Conservation (phyloP, 2,797 vertebrate species). For the Limosa lapponica region DNA sequence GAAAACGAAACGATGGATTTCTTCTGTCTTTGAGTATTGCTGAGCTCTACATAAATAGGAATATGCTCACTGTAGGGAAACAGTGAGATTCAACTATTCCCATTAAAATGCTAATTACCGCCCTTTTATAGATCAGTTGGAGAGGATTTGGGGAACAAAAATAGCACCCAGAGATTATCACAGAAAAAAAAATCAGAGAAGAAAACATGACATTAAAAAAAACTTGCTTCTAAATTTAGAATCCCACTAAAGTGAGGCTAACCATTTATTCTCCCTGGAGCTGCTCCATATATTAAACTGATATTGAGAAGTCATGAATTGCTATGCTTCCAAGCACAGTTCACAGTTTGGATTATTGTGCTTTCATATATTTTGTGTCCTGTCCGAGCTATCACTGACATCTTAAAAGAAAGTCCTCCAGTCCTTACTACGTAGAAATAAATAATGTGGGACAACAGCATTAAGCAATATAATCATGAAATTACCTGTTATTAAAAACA, state of each 20-base stretch:
- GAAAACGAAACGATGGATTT: background rate
- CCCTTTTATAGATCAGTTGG: slow-evolving; percentile 39
- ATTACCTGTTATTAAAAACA: slow-evolving; percentile 81
- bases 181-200: slow-evolving; percentile 8
- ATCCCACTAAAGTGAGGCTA: slow-evolving; percentile 1
- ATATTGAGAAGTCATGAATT: slow-evolving; percentile 62
- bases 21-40: slow-evolving; percentile 32
- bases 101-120: slow-evolving; percentile 62
- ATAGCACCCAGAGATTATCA: slow-evolving; percentile 38
- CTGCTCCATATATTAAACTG: slow-evolving; percentile 63
- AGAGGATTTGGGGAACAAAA: slow-evolving; percentile 59
- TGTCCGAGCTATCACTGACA: slow-evolving; percentile 59
- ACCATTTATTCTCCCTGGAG: slow-evolving; percentile 59
- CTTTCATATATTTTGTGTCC: slow-evolving; percentile 57
- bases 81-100: slow-evolving; percentile 31
- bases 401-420: slow-evolving; percentile 59
- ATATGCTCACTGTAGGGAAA: slow-evolving; percentile 24
- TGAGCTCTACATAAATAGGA: slow-evolving; percentile 53
- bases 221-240: slow-evolving; percentile 45
- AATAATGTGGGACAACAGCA: slow-evolving; percentile 72
- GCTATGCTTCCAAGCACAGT: slow-evolving; percentile 55
- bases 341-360: slow-evolving; percentile 44
- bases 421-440: slow-evolving; percentile 54
- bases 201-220: slow-evolving; percentile 33
- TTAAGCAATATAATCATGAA: slow-evolving; percentile 76